Base-by-base conservation (phyloP, 2,797 vertebrate genomes). In the Florisuga fusca region DNA sequence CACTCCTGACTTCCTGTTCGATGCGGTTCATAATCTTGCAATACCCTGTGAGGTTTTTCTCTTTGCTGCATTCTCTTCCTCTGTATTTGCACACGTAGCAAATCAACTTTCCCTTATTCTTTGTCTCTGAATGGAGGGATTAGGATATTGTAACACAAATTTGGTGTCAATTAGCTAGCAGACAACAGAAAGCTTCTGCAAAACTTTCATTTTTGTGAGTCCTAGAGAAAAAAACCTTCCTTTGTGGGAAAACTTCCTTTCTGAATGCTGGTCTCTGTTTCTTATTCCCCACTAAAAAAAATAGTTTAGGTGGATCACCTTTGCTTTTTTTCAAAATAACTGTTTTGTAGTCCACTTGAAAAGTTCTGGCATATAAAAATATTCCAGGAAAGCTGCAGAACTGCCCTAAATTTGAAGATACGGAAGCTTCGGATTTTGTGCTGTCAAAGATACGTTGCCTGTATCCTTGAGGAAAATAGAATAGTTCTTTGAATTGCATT, bases 1-100 rank as follows among this genome's bases (percentile, higher is more conserved):
- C 29, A 73, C 98, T 98, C 41, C 2, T 11, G 33, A 97, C 97
- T 10, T 53, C 27, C 10, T 55, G 53, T 29, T 50, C 38, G 2
- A 96, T 59, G 8, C 0, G 8, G 31, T 98, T 98, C 18, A 34
- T 61, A 78, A 98, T 97, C 45, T 22, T 91, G 81, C 97, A 98
- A 23, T 87, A 78, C 3, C 82, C 78, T 0, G 5, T 3, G 0
- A 38, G 10, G 0, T 57, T 1, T 19, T 57, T n/a, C 5, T 36
- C 6, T 33, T 45, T 12, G 33, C 15, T 21, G 48, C 87, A 92
- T 20, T 59, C 19, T 22, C 11, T 64, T 51, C 61, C 89, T 0
- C 1, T 85, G 67, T 97, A 90, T 16, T 58, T 84, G 66, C 67
- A 88, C 15, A 2, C 16, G 62, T 97, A 98, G 93, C 98, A 98